phyloP scores from a whole-genome alignment of 2,113 vertebrate genomes.

The Carettochelys insculpta region DNA sequence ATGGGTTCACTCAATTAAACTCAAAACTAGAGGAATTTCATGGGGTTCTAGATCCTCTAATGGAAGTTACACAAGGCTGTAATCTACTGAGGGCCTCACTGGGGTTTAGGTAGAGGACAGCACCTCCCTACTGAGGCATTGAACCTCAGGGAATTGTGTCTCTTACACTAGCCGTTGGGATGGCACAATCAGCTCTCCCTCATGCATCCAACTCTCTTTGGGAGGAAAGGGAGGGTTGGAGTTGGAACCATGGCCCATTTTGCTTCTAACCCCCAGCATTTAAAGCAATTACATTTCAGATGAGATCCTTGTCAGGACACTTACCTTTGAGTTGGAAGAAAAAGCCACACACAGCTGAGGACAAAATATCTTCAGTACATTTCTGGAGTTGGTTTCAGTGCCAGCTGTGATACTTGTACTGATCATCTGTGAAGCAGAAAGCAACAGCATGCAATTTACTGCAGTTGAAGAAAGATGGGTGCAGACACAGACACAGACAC shows the following conservation, averaged over 20 bases:
- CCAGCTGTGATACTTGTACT: not conserved
- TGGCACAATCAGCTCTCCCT: not conserved
- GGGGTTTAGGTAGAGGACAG: not conserved
- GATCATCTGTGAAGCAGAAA: constrained; percentile 56
- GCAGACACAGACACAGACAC: not conserved
- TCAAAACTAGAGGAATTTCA: not conserved
- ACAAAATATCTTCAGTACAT: constrained; percentile 63
- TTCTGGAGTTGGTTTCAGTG: constrained; percentile 16
- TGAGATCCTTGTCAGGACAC: not conserved
- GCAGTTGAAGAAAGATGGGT: not conserved
- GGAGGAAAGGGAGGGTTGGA: not conserved
- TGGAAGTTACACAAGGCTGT: not conserved
- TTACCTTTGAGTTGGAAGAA: constrained; percentile 70
- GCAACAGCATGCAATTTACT: not conserved
- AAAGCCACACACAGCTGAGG: constrained; percentile 59
- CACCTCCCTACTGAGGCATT: fast-evolving
- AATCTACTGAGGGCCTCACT: not conserved
- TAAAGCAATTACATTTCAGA: not conserved
- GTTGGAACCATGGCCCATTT: not conserved
- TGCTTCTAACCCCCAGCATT: not conserved
- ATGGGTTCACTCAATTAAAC: not conserved
- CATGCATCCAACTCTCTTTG: not conserved
- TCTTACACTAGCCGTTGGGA: not conserved
- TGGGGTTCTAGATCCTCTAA: not conserved
- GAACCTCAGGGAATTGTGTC: not conserved